A percentile compares a stretch with the other conserved stretches of the same genome.
phyloP scores from a whole-genome alignment of 2,797 vertebrate genomes.

The Huso huso region DNA sequence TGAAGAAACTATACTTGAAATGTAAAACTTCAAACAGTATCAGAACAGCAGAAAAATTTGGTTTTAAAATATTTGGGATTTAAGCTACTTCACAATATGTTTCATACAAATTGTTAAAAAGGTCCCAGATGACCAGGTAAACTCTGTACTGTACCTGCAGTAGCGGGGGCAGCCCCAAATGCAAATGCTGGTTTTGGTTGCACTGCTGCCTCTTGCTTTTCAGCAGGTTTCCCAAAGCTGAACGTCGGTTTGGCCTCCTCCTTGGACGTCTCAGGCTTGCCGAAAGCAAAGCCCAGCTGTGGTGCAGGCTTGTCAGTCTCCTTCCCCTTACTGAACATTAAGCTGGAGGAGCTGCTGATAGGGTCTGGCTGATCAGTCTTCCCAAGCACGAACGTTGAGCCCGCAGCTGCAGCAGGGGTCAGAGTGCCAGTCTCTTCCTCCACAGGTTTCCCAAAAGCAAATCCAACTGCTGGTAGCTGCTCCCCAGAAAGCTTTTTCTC shows the following conservation, averaged over 20 bases:
- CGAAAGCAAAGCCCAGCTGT: conserved; percentile 62
- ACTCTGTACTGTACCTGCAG: conserved; percentile 41
- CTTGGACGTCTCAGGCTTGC: conserved; percentile 67
- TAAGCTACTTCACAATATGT: too few relatives aligned
- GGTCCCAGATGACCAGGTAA: too few relatives aligned
- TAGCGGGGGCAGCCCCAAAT: conserved; percentile 49
- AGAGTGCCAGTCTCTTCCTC: conserved; percentile 51
- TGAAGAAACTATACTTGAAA: too few relatives aligned
- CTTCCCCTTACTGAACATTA: conserved; percentile 65
- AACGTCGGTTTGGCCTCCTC: conserved; percentile 63
- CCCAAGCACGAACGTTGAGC: conserved; percentile 52
- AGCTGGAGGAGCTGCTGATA: conserved; percentile 37
- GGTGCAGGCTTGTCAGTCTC: conserved; percentile 60
- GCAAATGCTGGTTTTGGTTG: conserved; percentile 46
- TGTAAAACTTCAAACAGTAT: too few relatives aligned
- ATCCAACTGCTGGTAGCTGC: conserved; percentile 25
- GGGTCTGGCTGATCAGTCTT: conserved; percentile 58
- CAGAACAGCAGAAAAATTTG: too few relatives aligned
- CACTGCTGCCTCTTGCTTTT: conserved; percentile 59
- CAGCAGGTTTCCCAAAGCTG: conserved; percentile 60
- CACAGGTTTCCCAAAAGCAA: conserved; percentile 53
- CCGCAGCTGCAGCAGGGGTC: conserved; percentile 29
- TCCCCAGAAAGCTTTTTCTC: conserved; percentile 63
- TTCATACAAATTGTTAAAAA: too few relatives aligned
- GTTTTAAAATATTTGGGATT: too few relatives aligned